These are phyloP conservation scores for Triplophysa siluroides DNA, from an alignment of 2,113 vertebrate genomes.

Conservation along the genomic window DNA sequence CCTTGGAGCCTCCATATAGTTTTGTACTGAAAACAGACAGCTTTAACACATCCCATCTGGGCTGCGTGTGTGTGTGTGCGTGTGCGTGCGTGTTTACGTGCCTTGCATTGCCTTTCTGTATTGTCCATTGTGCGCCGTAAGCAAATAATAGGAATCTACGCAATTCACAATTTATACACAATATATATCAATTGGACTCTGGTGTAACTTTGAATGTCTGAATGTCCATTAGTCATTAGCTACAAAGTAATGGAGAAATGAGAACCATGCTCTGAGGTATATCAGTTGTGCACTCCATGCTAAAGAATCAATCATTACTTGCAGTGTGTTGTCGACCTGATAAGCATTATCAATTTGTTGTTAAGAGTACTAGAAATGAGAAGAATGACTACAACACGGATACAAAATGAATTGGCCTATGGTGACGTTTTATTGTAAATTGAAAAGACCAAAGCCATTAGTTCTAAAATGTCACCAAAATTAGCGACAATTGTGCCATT, in stretches of 20 bases:
- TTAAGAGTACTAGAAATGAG: background rate
- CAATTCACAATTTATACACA: too few species aligned
- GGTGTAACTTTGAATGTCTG: background rate
- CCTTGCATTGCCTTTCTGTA: slow-evolving; percentile 42
- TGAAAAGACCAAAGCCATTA: slow-evolving; percentile 7
- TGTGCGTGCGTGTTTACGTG: slow-evolving; percentile 37
- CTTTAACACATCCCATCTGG: slow-evolving; percentile 56
- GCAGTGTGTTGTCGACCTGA: slow-evolving; percentile 13
- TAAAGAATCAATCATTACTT: slow-evolving; percentile 14
- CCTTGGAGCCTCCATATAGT: slow-evolving; percentile 37
- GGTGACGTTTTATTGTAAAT: slow-evolving; percentile 3
- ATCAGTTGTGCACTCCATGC: background rate
- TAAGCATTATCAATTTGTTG: slow-evolving; percentile 23
- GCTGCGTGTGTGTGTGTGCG: slow-evolving; percentile 34
- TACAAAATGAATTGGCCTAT: slow-evolving; percentile 22
- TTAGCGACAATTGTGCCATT: background rate
- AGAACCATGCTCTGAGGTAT: background rate
- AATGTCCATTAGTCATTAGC: background rate
- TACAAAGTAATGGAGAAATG: slow-evolving; percentile 9
- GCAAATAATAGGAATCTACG: background rate
- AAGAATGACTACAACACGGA: background rate
- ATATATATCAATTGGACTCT: background rate
- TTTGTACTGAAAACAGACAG: slow-evolving; percentile 62
- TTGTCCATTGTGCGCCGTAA: slow-evolving; percentile 23
- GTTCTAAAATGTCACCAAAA: slow-evolving; percentile 25